Evolutionary conservation across 2,888 invertebrate species (phyloP).

Genomic region (Andrena haemorrhoa): DNA sequence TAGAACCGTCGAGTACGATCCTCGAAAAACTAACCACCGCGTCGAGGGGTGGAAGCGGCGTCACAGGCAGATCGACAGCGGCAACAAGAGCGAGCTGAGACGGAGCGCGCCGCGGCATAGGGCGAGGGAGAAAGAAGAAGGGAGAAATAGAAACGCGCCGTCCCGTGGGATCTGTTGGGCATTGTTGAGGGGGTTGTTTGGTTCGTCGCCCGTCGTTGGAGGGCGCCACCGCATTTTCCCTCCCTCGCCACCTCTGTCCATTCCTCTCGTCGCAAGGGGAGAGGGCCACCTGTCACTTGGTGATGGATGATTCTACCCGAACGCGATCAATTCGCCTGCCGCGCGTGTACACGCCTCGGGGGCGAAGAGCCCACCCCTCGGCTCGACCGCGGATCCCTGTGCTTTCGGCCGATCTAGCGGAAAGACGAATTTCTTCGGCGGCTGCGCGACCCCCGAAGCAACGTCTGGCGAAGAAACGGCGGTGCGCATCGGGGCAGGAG

Average conservation of each 20-base stretch:
- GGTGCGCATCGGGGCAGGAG: not conserved
- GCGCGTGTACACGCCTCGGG: slow-evolving; percentile 75
- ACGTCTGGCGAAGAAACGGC: not conserved
- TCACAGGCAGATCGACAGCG: slow-evolving; percentile 31
- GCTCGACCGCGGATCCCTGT: slow-evolving; percentile 53
- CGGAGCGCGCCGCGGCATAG: not conserved
- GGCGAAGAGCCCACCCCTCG: slow-evolving; percentile 71
- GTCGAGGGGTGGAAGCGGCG: slow-evolving; percentile 23
- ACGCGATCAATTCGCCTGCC: slow-evolving; percentile 81
- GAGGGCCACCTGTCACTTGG: slow-evolving; percentile 82
- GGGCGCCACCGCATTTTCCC: slow-evolving; percentile 69
- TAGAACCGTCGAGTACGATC: slow-evolving; percentile 34
- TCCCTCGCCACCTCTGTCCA: slow-evolving; percentile 65
- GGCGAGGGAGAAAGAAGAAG: slow-evolving; percentile 30
- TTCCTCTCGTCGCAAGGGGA: slow-evolving; percentile 70
- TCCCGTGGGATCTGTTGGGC: slow-evolving; percentile 77
- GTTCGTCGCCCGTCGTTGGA: slow-evolving; percentile 76
- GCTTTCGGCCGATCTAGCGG: slow-evolving; percentile 64
- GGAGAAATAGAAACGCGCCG: slow-evolving; percentile 63
- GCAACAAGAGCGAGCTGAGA: slow-evolving; percentile 32
- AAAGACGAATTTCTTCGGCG: slow-evolving; percentile 69
- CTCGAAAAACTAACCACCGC: slow-evolving; percentile 25
- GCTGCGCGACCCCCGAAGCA: slow-evolving; percentile 1
- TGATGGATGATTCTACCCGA: slow-evolving; percentile 84
- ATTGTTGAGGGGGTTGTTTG: slow-evolving; percentile 79